phyloP scores from a whole-genome alignment of 2,888 invertebrate species.

The Selenia dentaria region DNA sequence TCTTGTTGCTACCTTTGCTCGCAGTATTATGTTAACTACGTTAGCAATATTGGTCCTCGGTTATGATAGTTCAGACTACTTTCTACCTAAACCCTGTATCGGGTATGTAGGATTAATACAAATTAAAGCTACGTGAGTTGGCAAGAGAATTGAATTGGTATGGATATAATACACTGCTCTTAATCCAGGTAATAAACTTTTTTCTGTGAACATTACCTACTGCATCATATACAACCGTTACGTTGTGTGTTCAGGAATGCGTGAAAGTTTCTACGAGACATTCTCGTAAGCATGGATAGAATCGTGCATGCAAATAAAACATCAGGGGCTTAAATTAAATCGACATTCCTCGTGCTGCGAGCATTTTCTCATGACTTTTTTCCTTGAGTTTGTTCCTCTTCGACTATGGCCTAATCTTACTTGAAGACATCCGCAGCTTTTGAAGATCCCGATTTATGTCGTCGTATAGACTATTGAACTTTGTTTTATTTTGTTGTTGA shows the following conservation, averaged over 20 bases:
- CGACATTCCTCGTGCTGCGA: conserved; percentile 15
- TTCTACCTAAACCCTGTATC: no score
- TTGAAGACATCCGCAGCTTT: not conserved
- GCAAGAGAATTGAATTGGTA: no score
- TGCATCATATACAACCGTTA: not conserved
- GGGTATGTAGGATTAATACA: no score
- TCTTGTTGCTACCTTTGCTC: no score
- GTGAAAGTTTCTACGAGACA: conserved; percentile 35
- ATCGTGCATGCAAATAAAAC: conserved; percentile 40
- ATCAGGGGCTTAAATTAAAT: conserved; percentile 39
- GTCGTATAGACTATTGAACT: not conserved
- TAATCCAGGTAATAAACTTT: no score
- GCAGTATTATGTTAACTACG: no score
- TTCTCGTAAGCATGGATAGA: conserved; percentile 33
- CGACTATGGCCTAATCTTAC: not conserved
- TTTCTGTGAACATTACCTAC: not conserved
- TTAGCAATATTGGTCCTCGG: no score
- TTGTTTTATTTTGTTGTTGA: not conserved
- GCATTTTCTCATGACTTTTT: not conserved
- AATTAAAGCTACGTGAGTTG: no score
- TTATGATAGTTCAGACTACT: no score
- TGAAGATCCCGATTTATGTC: not conserved
- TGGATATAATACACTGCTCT: no score
- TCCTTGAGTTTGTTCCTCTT: conserved; percentile 1
- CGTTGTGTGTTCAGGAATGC: conserved; percentile 44